Percentiles rank a stretch among this genome's conserved stretches.
These are phyloP conservation scores for Epizoanthus ramosus DNA, from an alignment of 92 coral and sea anemone genomes.

Conservation along the genomic window DNA sequence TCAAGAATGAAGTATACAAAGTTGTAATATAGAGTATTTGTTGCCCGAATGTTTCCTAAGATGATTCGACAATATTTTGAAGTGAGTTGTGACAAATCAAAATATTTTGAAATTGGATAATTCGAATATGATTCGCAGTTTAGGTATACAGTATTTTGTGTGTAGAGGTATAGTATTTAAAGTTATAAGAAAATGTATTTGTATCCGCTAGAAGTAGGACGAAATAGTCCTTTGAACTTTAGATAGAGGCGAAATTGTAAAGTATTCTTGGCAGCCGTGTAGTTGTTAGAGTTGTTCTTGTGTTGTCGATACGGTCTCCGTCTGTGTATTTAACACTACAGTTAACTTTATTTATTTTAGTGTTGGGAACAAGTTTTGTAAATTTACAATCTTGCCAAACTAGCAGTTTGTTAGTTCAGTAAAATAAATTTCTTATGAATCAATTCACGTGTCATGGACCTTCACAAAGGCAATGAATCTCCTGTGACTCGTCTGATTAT, in stretches of 20 bases:
- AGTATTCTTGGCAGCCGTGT: constrained; percentile 1
- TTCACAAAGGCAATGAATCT: constrained; percentile 4
- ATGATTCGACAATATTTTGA: constrained; percentile 90
- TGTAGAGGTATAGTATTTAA: constrained; percentile 28
- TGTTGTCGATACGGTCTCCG: constrained; percentile 58
- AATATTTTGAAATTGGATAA: constrained; percentile 94
- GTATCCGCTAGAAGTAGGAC: background rate
- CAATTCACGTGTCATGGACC: constrained; percentile 46
- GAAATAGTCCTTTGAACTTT: background rate
- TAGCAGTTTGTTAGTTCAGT: constrained; percentile 89
- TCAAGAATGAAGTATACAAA: constrained; percentile 45
- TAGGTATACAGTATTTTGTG: constrained; percentile 37
- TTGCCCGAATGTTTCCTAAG: constrained; percentile 33
- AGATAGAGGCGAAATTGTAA: constrained; percentile 18
- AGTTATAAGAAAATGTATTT: constrained; percentile 8
- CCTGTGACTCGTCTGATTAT: constrained; percentile 46
- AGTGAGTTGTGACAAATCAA: constrained; percentile 81
- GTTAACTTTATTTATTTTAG: constrained; percentile 90
- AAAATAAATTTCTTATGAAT: constrained; percentile 94
- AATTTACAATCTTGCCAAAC: constrained; percentile 92
- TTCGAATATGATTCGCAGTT: constrained; percentile 69
- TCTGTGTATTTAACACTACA: constrained; percentile 84
- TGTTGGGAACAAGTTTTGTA: constrained; percentile 89
- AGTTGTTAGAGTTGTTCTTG: constrained; percentile 29
- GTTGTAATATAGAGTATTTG: constrained; percentile 38